These are phyloP conservation scores for Tetranychus cinnabarinus DNA, from an alignment of 1,140 invertebrate genomes.

Conservation along the genomic window DNA sequence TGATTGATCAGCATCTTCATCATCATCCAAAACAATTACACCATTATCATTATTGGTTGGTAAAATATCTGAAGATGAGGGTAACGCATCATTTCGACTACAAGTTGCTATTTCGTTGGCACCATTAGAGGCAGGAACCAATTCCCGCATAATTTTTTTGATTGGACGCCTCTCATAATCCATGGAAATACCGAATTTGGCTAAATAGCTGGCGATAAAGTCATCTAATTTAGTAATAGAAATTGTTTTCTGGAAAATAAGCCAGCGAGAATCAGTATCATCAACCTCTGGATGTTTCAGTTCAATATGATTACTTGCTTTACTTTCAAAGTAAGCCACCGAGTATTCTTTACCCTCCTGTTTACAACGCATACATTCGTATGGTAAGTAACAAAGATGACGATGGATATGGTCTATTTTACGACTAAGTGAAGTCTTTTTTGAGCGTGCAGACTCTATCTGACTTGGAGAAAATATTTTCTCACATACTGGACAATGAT, in stretches of 20 bases:
- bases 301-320: constrained; percentile 4
- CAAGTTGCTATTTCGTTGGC: neutral
- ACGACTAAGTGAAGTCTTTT: neutral
- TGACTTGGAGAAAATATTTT: neutral
- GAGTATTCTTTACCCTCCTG: neutral
- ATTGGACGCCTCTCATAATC: neutral
- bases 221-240: constrained; percentile 3
- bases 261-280: neutral
- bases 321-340: constrained; percentile 3
- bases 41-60: neutral
- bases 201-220: neutral
- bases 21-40: neutral
- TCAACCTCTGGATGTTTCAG: constrained; percentile 2
- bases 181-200: neutral
- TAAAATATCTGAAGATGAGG: neutral
- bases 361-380: constrained; percentile 1
- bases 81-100: neutral
- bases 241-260: constrained; percentile 1
- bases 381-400: constrained; percentile 4
- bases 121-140: neutral
- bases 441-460: neutral
- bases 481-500: constrained; percentile 2
- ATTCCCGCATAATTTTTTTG: neutral
- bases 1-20: neutral
- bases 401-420: constrained; percentile 3